Evolutionary conservation across 2,797 vertebrate species (phyloP).

Genomic region (Labeo calbasu): DNA sequence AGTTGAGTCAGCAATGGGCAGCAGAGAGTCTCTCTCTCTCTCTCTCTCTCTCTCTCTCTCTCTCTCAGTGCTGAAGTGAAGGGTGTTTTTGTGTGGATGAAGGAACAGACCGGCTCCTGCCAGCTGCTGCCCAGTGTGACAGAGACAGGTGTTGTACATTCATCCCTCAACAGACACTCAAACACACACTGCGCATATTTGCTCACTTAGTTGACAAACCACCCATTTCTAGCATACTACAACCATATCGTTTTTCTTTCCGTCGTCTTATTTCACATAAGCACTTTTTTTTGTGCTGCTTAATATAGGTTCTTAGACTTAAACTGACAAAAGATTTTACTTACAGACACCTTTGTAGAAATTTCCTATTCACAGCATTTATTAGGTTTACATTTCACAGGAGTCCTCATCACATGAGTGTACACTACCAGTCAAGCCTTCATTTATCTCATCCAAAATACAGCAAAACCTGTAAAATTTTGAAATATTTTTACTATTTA

Average conservation of each 20-base stretch:
- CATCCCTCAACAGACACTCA: conserved; percentile 51
- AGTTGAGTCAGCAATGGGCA: conserved; percentile 18
- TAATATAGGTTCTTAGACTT: background rate
- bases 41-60: conserved; percentile 15
- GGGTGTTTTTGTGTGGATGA: conserved; percentile 43
- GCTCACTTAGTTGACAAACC: background rate
- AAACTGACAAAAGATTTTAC: background rate
- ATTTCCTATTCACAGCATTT: background rate
- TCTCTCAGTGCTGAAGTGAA: conserved; percentile 18
- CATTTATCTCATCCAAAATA: no score
- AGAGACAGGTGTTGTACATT: conserved; percentile 77
- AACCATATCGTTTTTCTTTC: background rate
- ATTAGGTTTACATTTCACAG: background rate
- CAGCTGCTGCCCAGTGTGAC: conserved; percentile 75
- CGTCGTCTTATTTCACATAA: background rate
- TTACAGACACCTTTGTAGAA: background rate
- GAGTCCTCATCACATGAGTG: no score
- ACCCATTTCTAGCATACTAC: background rate
- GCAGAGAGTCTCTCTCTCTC: conserved; percentile 6
- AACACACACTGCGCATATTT: conserved; percentile 12
- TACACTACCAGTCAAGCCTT: no score
- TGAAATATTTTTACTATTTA: no score
- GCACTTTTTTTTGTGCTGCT: background rate
- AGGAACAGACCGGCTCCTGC: conserved; percentile 64
- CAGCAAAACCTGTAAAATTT: no score